phyloP scores from a whole-genome alignment of 2,888 invertebrate species.

The Pemphredon lugubris region DNA sequence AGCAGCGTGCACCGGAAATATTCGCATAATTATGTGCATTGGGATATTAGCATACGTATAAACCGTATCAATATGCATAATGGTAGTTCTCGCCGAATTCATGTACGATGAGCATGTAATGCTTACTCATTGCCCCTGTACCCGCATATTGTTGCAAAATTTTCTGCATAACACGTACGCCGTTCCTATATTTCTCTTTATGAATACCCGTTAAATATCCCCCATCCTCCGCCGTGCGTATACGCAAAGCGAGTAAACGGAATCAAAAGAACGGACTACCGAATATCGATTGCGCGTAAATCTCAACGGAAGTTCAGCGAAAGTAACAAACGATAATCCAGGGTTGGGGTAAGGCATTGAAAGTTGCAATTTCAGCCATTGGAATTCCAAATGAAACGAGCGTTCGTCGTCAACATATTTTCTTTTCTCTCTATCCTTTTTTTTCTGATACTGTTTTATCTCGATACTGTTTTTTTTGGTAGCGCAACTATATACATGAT shows the following conservation, averaged over 20 bases:
- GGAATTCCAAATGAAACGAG: too few species aligned
- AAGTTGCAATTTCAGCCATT: too few species aligned
- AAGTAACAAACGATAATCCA: too few species aligned
- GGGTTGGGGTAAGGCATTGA: too few species aligned
- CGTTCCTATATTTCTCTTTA: background rate
- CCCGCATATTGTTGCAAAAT: conserved; percentile 22
- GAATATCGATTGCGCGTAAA: conserved; percentile 4
- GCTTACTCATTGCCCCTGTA: conserved; percentile 50
- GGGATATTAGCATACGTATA: conserved; percentile 50
- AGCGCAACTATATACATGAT: too few species aligned
- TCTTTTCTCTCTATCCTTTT: too few species aligned
- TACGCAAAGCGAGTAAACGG: conserved; percentile 1
- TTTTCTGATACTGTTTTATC: too few species aligned
- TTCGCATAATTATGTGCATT: conserved; percentile 52
- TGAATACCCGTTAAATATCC: conserved; percentile 17
- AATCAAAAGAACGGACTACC: too few species aligned
- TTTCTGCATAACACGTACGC: conserved; percentile 6
- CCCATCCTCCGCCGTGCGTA: too few species aligned
- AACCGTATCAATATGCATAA: conserved; percentile 56
- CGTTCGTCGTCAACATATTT: too few species aligned
- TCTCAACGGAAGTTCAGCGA: too few species aligned
- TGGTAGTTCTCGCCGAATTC: conserved; percentile 36
- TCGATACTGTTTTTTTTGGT: too few species aligned
- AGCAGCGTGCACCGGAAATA: conserved; percentile 32
- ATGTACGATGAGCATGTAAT: conserved; percentile 27